Base-by-base conservation (phyloP, 1,140 invertebrate genomes). In the Drosophila nikananu region DNA sequence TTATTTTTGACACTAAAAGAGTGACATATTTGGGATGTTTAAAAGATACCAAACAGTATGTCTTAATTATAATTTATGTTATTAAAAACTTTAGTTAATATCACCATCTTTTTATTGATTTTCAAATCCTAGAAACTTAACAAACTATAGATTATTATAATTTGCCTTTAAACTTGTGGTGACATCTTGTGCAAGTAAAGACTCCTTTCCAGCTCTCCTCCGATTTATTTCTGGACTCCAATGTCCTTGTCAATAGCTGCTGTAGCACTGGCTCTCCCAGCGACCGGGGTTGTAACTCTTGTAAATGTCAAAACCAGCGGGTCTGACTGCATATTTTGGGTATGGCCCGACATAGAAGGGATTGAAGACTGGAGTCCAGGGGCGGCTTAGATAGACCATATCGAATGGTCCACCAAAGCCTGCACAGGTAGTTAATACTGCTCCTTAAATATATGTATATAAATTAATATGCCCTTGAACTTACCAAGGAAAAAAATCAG, bases 291-390 rank as follows among this genome's bases (percentile, higher is more conserved):
- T 41, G 23, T 23, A 87, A 1, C 73, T 68, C 0, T 80, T 87
- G n/a, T 59, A 83, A 17, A 68, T 67, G 1, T 84, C 80, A 44
- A 55, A 75, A 2, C 74, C 41, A 57, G 73, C 80, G 10, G 72
- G 68, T 1, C 58, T 32, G 10, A 66, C 80, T 0, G 83, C 52
- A 4, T 51, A 71, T 0, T 54, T 54, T 1, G 83, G 83, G 58
- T 60, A 77, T 0, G 83, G 83, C 4, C 83, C 83, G 25, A 87
- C 21, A 30, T 87, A 87, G 51, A 77, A 87, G 0, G 83, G 83
- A 72, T 87, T 87, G 17, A 80, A 54, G 9, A 19, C 10, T 8
- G 52, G 41, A 5, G 9, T 10, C 19, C 25, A 23, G 32, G 41
- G 61, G 19, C 30, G 39, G 9, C 58, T 48, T 17, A 42, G 8